A percentile compares a stretch with the other conserved stretches of the same genome.
These are phyloP conservation scores for Lophochroa leadbeateri DNA, from an alignment of 2,113 vertebrate species.

Conservation along the genomic window DNA sequence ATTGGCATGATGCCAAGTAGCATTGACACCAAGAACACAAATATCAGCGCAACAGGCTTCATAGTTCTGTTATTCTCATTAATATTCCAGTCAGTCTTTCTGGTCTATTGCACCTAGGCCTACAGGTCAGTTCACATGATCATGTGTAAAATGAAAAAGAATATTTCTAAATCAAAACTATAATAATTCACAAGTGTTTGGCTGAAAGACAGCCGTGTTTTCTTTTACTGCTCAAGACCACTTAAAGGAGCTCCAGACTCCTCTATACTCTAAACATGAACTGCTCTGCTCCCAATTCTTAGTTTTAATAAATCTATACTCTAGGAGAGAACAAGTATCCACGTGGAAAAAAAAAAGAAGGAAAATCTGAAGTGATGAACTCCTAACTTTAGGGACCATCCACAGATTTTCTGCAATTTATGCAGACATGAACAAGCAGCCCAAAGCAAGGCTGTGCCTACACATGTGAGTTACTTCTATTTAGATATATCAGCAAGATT, in stretches of 20 bases:
- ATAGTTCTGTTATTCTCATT: neutral
- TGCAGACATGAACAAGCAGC: accelerated
- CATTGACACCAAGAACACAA: neutral
- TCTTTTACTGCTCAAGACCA: neutral
- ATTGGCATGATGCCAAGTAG: conserved; percentile 20
- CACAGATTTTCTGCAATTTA: neutral
- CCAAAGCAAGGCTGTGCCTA: neutral
- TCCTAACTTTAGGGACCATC: neutral
- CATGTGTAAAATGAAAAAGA: neutral
- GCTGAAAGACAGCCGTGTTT: neutral
- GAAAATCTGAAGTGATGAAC: neutral
- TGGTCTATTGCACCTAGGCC: neutral
- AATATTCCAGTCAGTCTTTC: neutral
- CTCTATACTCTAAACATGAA: neutral
- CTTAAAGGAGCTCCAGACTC: neutral
- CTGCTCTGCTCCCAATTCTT: neutral
- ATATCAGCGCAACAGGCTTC: neutral
- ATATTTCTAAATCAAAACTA: neutral
- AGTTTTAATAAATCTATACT: neutral
- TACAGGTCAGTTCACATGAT: neutral
- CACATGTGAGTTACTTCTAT: neutral
- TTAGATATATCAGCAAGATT: neutral
- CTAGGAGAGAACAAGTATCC: neutral
- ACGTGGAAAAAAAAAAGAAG: neutral
- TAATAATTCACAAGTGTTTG: neutral